Percentiles rank a stretch among this genome's conserved stretches.
Conservation (phyloP, 2,113 vertebrate genomes). For the Bostrychus sinensis region DNA sequence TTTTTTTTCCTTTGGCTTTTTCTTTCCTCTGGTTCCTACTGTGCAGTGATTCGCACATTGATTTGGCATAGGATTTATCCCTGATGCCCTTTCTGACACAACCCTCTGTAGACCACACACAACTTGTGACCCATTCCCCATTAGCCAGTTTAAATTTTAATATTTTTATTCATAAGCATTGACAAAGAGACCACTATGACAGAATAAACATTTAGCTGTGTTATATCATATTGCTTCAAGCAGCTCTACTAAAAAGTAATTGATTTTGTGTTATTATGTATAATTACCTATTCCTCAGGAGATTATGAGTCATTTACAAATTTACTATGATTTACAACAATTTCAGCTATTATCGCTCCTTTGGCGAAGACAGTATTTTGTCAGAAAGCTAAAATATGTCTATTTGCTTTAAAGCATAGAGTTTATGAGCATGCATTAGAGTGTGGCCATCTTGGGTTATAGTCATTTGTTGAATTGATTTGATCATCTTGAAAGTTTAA, state of each 20-base stretch:
- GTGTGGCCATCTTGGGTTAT: not conserved
- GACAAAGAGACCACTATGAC: too few species aligned
- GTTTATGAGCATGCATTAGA: not conserved
- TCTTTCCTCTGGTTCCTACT: too few species aligned
- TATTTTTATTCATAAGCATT: too few species aligned
- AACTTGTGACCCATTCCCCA: too few species aligned
- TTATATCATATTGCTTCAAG: not conserved
- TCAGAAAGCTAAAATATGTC: conserved; percentile 6
- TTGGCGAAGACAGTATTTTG: not conserved
- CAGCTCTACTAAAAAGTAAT: not conserved
- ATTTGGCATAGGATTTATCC: too few species aligned
- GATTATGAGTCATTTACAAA: conserved; percentile 4
- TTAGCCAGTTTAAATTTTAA: too few species aligned
- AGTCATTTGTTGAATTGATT: conserved; percentile 15
- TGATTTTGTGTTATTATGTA: not conserved
- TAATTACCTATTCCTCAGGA: conserved; percentile 18
- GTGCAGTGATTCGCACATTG: too few species aligned
- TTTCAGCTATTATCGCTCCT: conserved; percentile 6
- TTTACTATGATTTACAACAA: conserved; percentile 1
- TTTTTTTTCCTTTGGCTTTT: too few species aligned
- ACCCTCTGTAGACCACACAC: too few species aligned
- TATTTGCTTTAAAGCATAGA: not conserved
- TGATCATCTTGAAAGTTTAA: conserved; percentile 20
- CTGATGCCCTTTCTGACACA: too few species aligned
- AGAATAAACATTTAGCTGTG: not conserved